Conservation (phyloP, 2,888 invertebrate species). For the Watsonalla cultraria region DNA sequence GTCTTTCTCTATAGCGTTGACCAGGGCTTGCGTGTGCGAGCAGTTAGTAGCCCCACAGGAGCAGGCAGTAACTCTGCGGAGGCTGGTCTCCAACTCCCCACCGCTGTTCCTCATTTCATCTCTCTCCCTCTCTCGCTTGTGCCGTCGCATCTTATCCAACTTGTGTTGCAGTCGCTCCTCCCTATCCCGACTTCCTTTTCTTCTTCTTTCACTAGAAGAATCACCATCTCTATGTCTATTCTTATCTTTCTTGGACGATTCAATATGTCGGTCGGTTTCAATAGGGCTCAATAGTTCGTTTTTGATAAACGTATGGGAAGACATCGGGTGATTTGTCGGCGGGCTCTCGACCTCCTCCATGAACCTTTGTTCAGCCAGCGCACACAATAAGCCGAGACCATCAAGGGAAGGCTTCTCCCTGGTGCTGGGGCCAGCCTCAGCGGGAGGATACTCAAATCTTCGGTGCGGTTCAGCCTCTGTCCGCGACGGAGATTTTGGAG, state of each 20-base stretch:
- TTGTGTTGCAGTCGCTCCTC: conserved; percentile 65
- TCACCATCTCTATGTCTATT: conserved; percentile 60
- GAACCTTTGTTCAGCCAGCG: conserved; percentile 90
- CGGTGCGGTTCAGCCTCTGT: conserved; percentile 56
- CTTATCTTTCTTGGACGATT: conserved; percentile 49
- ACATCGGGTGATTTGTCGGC: conserved; percentile 27
- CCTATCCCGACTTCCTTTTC: conserved; percentile 59
- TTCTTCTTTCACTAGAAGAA: conserved; percentile 58
- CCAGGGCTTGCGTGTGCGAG: conserved; percentile 69
- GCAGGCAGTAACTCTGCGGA: conserved; percentile 62
- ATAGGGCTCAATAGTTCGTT: conserved; percentile 58
- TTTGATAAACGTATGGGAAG: conserved; percentile 59
- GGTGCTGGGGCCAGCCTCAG: conserved; percentile 41
- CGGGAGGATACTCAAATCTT: conserved; percentile 58
- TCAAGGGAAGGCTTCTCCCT: conserved; percentile 73
- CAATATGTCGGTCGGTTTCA: conserved; percentile 30
- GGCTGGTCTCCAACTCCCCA: conserved; percentile 62
- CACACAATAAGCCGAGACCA: conserved; percentile 87
- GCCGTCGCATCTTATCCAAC: conserved; percentile 66
- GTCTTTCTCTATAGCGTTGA: conserved; percentile 87
- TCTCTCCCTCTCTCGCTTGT: conserved; percentile 59
- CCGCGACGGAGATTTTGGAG: conserved; percentile 62
- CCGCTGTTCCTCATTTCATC: conserved; percentile 47
- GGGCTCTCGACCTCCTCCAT: conserved; percentile 83
- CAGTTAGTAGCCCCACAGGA: conserved; percentile 50